Evolutionary conservation across 2,888 invertebrate species (phyloP), one percentile per base, ranked within the genome.

Genomic region (Lymantria monacha): DNA sequence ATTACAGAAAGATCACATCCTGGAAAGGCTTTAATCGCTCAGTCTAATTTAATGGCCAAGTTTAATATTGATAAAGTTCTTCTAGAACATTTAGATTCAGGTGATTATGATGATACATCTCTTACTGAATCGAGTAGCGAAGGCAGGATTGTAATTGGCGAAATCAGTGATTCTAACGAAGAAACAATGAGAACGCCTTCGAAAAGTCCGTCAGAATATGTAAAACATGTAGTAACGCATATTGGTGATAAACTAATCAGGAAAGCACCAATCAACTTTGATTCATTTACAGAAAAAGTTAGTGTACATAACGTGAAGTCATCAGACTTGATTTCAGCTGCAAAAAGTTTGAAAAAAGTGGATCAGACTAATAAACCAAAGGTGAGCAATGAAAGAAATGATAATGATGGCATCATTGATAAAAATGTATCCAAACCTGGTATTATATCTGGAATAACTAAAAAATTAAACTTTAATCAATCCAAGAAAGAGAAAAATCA

Each of bases 41-140:
- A 91, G 66, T 85, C 87, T 0, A 81, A 79, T 1, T 88, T 88
- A 87, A 92, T 91, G 91, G 82, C 91, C 0, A 86, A 82, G 49
- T 91, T 91, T 56, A 88, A 88, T 57, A 74, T 88, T 22, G 79
- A 91, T 56, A 81, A 79, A 64, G 71, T 75, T 36, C 74, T 91
- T 2, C 74, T 79, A 66, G 84, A 90, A 59, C 88, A 91, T 72
- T 71, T 92, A 41, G 87, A 90, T 61, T 76, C 87, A 0, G 87
- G 86, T 3, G 81, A 89, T 37, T 88, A 87, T 49, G 85, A 88
- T 46, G 88, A 84, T 48, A 81, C 81, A 0, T 87, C 89, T 0
- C 73, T 90, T 2, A 89, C 89, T 46, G 88, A 87, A 49, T 83
- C 87, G 0, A 89, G 89, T 57, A 87, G 88, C 42, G 90, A 89